Conservation (phyloP, 1,140 invertebrate species). For the Odontomachus brunneus region DNA sequence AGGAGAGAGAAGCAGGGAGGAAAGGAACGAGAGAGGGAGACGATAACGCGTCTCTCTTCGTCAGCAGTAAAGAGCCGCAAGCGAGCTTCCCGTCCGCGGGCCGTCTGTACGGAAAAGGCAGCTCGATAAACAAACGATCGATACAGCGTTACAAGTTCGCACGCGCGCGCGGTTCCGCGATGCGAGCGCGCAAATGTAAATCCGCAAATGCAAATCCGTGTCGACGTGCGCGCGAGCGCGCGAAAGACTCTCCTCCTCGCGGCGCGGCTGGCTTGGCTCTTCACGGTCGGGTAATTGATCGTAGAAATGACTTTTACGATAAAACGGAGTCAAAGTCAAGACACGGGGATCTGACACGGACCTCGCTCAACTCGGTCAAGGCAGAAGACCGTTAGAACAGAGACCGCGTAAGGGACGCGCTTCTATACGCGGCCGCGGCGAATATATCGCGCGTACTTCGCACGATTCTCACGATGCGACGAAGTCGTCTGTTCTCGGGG, state of each 20-base stretch:
- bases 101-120: constrained; percentile 19
- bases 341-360: constrained; percentile 83
- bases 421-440: constrained; percentile 53
- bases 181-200: neutral
- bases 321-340: constrained; percentile 85
- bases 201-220: too few species aligned
- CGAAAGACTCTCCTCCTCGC: neutral
- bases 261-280: constrained; percentile 26
- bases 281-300: constrained; percentile 69
- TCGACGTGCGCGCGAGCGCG: neutral
- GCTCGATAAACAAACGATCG: constrained; percentile 43
- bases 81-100: neutral
- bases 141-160: neutral
- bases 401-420: constrained; percentile 72
- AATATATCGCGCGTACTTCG: constrained; percentile 57
- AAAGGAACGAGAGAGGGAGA: too few species aligned
- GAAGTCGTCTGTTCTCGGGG: too few species aligned
- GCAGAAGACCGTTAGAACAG: constrained; percentile 80
- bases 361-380: constrained; percentile 85
- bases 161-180: neutral
- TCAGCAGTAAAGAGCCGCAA: neutral
- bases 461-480: constrained; percentile 15
- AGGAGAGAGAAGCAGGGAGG: too few species aligned
- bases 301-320: constrained; percentile 76
- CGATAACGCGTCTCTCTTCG: neutral